These are phyloP conservation scores for Suncus etruscus DNA, from an alignment of 2,113 vertebrate genomes.

Conservation along the genomic window DNA sequence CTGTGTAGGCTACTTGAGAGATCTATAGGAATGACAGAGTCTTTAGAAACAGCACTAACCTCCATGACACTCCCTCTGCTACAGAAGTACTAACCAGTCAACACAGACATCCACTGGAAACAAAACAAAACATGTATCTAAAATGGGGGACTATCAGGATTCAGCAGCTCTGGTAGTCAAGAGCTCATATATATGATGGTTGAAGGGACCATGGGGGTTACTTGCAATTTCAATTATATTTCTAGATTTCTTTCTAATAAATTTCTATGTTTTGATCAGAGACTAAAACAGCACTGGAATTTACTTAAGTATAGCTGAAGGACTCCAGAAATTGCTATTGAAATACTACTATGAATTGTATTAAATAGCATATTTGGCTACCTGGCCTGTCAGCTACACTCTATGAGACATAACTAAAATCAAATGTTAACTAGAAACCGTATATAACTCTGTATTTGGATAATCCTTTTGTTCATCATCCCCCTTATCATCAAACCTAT, in stretches of 20 bases:
- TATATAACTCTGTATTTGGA: not conserved
- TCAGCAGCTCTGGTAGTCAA: not conserved
- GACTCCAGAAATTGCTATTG: not conserved
- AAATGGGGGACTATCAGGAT: not conserved
- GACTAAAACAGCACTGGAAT: not conserved
- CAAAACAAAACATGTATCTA: not conserved
- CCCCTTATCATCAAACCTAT: not conserved
- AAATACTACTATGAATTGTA: not conserved
- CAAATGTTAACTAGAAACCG: not conserved
- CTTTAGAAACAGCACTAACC: not conserved
- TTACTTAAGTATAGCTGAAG: not conserved
- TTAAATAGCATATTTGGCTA: not conserved
- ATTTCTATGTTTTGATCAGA: conserved; percentile 1
- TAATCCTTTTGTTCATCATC: fast-evolving
- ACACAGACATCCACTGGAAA: not conserved
- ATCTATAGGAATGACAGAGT: not conserved
- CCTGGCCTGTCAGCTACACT: not conserved
- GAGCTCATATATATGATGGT: not conserved
- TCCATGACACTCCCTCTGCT: not conserved
- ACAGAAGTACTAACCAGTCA: not conserved
- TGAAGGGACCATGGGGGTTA: not conserved
- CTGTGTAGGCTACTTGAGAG: conserved; percentile 9
- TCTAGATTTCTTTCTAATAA: not conserved
- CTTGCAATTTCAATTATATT: not conserved
- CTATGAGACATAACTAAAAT: not conserved